These are phyloP conservation scores for Hypolimnas misippus DNA, from an alignment of 2,888 invertebrate genomes.

Conservation along the genomic window DNA sequence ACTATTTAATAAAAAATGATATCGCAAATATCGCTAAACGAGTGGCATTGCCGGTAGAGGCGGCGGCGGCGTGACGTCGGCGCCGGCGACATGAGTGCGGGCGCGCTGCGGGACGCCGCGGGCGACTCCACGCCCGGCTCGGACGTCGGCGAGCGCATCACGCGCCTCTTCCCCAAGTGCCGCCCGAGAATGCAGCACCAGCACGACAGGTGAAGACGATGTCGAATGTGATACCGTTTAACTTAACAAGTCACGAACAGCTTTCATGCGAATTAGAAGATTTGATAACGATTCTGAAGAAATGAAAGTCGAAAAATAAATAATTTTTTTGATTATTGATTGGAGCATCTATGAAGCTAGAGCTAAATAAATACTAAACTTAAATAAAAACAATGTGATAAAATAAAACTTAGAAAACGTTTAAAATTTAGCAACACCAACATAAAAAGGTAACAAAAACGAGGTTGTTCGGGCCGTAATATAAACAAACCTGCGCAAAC, in stretches of 20 bases:
- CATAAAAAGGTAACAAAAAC: too few species aligned
- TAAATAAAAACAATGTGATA: too few species aligned
- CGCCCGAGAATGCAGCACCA: slow-evolving; percentile 86
- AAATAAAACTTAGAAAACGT: too few species aligned
- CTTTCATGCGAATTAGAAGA: neutral
- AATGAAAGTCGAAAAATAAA: neutral
- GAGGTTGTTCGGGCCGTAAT: neutral
- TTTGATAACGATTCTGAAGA: neutral
- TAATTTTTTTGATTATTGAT: too few species aligned
- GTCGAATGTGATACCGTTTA: neutral
- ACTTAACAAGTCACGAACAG: neutral
- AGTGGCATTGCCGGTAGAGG: slow-evolving; percentile 57
- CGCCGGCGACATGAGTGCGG: slow-evolving; percentile 78
- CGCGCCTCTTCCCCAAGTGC: slow-evolving; percentile 94
- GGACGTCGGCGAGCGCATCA: slow-evolving; percentile 89
- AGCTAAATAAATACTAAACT: too few species aligned
- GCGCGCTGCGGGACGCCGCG: slow-evolving; percentile 76
- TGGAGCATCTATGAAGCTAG: too few species aligned
- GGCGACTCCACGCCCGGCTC: slow-evolving; percentile 82
- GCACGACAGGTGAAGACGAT: slow-evolving; percentile 65
- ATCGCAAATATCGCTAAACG: slow-evolving; percentile 49
- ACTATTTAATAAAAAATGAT: too few species aligned
- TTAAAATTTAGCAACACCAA: too few species aligned
- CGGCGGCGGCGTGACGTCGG: slow-evolving; percentile 69
- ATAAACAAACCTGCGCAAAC: neutral